Percentiles rank a stretch among this genome's conserved stretches.
phyloP scores from a whole-genome alignment of 2,888 invertebrate species.

The Drosophila mettleri region DNA sequence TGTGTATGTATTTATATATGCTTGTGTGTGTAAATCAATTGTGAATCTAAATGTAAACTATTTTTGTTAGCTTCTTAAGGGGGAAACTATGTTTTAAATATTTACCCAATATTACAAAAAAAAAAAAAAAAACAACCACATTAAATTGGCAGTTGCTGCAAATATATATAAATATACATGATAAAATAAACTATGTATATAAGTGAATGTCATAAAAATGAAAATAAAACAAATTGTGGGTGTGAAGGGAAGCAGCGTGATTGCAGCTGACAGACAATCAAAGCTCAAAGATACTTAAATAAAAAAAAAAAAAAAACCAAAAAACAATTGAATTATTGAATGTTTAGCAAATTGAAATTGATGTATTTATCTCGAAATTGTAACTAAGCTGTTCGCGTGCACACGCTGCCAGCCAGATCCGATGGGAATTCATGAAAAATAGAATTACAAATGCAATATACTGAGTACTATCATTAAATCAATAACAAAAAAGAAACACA shows the following conservation, averaged over 20 bases:
- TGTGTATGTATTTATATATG: constrained; percentile 5
- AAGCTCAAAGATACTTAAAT: constrained; percentile 55
- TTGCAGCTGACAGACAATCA: constrained; percentile 80
- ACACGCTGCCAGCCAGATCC: constrained; percentile 48
- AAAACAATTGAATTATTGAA: constrained; percentile 9
- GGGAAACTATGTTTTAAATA: constrained; percentile 44
- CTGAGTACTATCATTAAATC: constrained; percentile 18
- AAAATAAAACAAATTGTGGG: constrained; percentile 15
- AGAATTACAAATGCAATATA: constrained; percentile 3
- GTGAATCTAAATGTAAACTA: constrained; percentile 28
- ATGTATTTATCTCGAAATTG: constrained; percentile 22
- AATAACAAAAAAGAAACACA: constrained; percentile 2
- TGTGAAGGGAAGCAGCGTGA: constrained; percentile 44
- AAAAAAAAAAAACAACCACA: constrained; percentile 1
- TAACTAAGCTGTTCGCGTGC: constrained; percentile 35
- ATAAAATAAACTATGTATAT: background rate
- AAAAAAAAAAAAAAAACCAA: background rate
- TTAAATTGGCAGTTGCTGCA: constrained; percentile 29
- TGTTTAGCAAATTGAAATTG: constrained; percentile 48
- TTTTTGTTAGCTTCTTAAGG: constrained; percentile 40
- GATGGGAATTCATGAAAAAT: constrained; percentile 10
- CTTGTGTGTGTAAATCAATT: constrained; percentile 20
- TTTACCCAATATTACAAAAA: too few species aligned
- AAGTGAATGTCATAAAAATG: constrained; percentile 37
- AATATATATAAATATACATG: background rate